Evolutionary conservation across 2,113 vertebrate genomes (phyloP).

Genomic region (Tragelaphus strepsiceros): DNA sequence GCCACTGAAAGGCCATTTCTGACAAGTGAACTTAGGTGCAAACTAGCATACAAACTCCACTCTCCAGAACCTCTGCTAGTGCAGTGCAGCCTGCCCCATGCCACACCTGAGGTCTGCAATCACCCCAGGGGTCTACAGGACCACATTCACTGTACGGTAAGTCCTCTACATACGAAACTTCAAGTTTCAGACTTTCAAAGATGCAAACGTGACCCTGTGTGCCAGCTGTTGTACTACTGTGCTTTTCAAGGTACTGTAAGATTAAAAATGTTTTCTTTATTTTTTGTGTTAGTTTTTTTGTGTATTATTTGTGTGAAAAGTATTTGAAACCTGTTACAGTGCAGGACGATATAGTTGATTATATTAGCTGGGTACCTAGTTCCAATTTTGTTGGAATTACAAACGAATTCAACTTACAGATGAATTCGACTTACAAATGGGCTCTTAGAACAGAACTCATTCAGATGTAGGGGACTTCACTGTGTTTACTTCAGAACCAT

Average conservation of each 20-base stretch:
- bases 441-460: neutral
- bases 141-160: neutral
- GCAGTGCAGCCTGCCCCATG: neutral
- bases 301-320: neutral
- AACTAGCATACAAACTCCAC: neutral
- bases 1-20: neutral
- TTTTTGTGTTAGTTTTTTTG: neutral
- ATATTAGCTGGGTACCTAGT: neutral
- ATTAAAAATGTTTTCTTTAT: neutral
- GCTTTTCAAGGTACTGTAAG: neutral
- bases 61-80: neutral
- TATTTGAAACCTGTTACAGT: neutral
- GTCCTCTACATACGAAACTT: neutral
- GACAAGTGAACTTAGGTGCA: neutral
- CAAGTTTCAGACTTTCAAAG: neutral
- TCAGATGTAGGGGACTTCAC: neutral
- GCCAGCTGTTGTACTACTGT: neutral
- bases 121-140: neutral
- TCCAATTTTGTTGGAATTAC: neutral
- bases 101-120: neutral
- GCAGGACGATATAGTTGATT: neutral
- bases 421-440: neutral
- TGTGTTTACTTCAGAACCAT: neutral
- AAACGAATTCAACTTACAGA: neutral
- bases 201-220: neutral